Conservation (phyloP, 37 sponge, comb jelly and placozoan genomes). For the Eunapius fragilis region DNA sequence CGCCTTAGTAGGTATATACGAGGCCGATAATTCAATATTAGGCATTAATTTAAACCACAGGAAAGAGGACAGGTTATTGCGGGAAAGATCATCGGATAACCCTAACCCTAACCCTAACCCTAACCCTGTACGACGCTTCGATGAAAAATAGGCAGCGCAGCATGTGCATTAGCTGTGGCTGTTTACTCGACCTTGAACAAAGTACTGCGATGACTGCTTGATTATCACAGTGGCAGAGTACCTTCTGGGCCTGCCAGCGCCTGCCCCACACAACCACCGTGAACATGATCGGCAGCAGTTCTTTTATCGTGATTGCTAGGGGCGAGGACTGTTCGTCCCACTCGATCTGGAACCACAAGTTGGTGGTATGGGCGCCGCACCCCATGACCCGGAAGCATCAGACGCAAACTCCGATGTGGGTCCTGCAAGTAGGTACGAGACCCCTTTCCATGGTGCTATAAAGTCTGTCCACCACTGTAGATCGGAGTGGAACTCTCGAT, state of each 20-base stretch:
- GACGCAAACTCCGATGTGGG: not conserved
- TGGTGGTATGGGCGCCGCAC: constrained; percentile 9
- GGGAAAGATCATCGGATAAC: constrained; percentile 4
- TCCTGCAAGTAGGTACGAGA: not conserved
- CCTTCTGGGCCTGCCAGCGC: not conserved
- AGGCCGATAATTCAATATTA: not conserved
- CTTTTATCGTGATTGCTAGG: constrained; percentile 5
- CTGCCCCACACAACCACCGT: constrained; percentile 17
- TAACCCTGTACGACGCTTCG: not conserved
- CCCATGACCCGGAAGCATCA: constrained; percentile 37
- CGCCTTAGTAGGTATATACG: too few relatives aligned
- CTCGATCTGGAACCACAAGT: constrained; percentile 1
- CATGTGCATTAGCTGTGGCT: constrained; percentile 1
- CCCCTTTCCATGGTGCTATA: constrained; percentile 16
- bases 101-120: not conserved
- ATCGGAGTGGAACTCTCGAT: not conserved
- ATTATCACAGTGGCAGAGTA: constrained; percentile 7
- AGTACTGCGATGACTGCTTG: constrained; percentile 12
- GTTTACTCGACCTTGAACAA: not conserved
- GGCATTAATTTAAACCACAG: not conserved
- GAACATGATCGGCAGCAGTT: constrained; percentile 22
- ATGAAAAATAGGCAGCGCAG: constrained; percentile 14
- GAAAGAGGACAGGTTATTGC: not conserved
- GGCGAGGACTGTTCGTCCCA: not conserved
- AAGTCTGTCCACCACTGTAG: constrained; percentile 31